phyloP scores from a whole-genome alignment of 2,888 invertebrate genomes.

The Nephrotoma flavescens region DNA sequence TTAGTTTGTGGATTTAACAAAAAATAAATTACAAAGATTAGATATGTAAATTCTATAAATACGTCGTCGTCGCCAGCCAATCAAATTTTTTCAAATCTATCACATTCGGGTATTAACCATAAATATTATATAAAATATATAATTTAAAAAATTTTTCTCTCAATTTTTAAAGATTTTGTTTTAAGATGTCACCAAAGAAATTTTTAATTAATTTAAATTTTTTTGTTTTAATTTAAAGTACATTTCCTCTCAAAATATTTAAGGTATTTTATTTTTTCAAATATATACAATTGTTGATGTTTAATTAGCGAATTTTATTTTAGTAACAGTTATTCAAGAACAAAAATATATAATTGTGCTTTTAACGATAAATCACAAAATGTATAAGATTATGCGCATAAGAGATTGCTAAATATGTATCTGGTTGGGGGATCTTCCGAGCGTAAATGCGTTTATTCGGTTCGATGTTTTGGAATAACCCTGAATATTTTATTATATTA shows the following conservation, averaged over 20 bases:
- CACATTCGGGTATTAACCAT: background rate
- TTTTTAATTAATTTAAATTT: background rate
- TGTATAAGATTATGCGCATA: background rate
- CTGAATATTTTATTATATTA: background rate
- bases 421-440: background rate
- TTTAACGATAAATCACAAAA: background rate
- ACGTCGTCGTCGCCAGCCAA: background rate
- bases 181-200: background rate
- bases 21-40: background rate
- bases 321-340: background rate
- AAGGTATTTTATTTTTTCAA: background rate
- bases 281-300: background rate
- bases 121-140: background rate
- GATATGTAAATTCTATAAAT: background rate
- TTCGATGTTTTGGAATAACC: background rate
- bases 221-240: background rate
- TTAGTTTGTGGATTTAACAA: background rate
- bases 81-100: background rate
- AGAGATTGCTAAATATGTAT: background rate
- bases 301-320: background rate
- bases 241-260: background rate
- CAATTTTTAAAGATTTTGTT: background rate
- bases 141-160: background rate
- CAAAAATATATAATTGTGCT: background rate
- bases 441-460: background rate